A percentile compares a stretch with the other conserved stretches of the same genome.
phyloP scores from a whole-genome alignment of 2,888 invertebrate genomes.

The Automeris io region DNA sequence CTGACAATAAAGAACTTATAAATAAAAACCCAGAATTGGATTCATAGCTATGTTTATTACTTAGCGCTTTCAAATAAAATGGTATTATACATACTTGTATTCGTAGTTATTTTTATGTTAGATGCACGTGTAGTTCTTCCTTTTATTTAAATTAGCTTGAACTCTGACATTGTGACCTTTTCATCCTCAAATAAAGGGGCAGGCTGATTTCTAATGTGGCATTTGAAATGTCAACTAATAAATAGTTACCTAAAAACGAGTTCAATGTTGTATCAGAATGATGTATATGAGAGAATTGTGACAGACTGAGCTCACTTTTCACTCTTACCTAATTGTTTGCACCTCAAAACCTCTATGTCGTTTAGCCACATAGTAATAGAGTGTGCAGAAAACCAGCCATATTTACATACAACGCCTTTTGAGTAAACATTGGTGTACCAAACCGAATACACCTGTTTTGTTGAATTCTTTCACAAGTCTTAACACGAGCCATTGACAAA shows the following conservation, averaged over 20 bases:
- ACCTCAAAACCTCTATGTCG: slow-evolving; percentile 33
- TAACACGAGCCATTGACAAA: slow-evolving; percentile 20
- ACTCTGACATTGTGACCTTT: slow-evolving; percentile 19
- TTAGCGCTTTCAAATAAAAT: too few species aligned
- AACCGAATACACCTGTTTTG: slow-evolving; percentile 3
- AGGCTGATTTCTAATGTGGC: slow-evolving; percentile 13
- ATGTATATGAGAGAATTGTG: slow-evolving; percentile 15
- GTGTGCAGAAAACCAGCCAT: slow-evolving; percentile 8
- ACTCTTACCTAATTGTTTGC: slow-evolving; percentile 40
- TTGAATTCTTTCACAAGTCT: slow-evolving; percentile 11
- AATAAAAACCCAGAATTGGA: too few species aligned
- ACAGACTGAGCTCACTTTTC: slow-evolving; percentile 22
- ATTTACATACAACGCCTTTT: slow-evolving; percentile 1
- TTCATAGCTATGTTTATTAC: too few species aligned
- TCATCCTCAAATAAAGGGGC: slow-evolving; percentile 9
- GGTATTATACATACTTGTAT: too few species aligned
- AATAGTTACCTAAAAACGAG: slow-evolving; percentile 15
- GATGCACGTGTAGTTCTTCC: not conserved
- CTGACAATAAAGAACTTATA: too few species aligned
- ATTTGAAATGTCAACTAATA: slow-evolving; percentile 10
- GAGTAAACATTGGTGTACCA: slow-evolving; percentile 3
- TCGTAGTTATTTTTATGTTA: too few species aligned
- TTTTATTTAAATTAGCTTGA: slow-evolving; percentile 28
- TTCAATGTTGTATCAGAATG: slow-evolving; percentile 10
- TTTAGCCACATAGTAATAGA: slow-evolving; percentile 29